Evolutionary conservation across 2,113 vertebrate species (phyloP).

Genomic region (Caranx ignobilis): DNA sequence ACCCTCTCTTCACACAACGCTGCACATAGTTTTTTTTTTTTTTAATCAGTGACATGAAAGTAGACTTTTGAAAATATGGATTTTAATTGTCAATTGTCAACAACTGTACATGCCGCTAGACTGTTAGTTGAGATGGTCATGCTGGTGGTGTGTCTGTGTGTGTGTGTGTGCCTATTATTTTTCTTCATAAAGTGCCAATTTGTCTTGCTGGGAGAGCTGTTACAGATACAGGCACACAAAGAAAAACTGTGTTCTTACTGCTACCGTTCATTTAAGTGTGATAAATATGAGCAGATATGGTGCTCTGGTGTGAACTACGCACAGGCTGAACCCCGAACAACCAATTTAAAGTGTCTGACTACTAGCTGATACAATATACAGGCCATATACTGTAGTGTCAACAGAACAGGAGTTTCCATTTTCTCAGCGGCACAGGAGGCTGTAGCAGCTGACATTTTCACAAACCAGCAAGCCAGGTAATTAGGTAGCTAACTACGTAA

Average conservation of each 20-base stretch:
- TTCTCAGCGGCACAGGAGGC: slow-evolving; percentile 49
- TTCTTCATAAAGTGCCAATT: slow-evolving; percentile 50
- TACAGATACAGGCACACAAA: slow-evolving; percentile 6
- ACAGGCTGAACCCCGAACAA: slow-evolving; percentile 29
- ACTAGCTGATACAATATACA: slow-evolving; percentile 32
- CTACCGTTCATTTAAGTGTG: slow-evolving; percentile 46
- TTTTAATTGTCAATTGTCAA: slow-evolving; percentile 34
- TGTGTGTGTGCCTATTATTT: slow-evolving; percentile 21
- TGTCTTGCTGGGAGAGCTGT: slow-evolving; percentile 37
- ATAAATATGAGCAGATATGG: slow-evolving; percentile 55
- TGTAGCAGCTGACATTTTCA: slow-evolving; percentile 78
- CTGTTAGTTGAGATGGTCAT: background rate
- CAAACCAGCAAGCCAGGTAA: slow-evolving; percentile 81
- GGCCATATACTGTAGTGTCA: slow-evolving; percentile 37
- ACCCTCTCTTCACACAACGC: slow-evolving; percentile 16
- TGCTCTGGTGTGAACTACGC: slow-evolving; percentile 21
- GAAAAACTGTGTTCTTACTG: slow-evolving; percentile 24
- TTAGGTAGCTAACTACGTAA: slow-evolving; percentile 75
- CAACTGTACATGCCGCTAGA: background rate
- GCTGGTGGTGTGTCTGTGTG: slow-evolving; percentile 8
- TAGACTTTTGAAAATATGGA: slow-evolving; percentile 18
- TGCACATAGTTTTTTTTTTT: background rate
- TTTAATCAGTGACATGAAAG: slow-evolving; percentile 39
- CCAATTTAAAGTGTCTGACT: slow-evolving; percentile 43
- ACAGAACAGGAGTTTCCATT: slow-evolving; percentile 37